These are phyloP conservation scores for Etheostoma perlongum DNA, from an alignment of 2,797 vertebrate genomes.

Conservation along the genomic window DNA sequence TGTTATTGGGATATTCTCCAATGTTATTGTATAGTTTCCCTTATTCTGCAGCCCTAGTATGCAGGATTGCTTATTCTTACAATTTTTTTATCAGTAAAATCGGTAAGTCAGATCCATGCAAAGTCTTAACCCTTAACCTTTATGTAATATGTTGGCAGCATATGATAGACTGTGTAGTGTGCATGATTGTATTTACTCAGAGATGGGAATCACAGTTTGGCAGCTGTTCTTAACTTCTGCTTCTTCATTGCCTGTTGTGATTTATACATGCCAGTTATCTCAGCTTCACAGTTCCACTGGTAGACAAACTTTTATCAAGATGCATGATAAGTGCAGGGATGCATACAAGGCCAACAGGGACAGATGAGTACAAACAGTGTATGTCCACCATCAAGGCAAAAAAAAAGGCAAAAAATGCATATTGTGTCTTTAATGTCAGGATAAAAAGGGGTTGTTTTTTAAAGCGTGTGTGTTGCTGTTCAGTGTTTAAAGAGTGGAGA, in stretches of 20 bases:
- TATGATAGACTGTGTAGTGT: background rate
- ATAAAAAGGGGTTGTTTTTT: background rate
- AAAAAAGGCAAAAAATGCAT: no score
- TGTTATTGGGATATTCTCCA: no score
- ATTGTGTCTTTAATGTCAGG: background rate
- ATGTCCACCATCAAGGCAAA: constrained; percentile 2
- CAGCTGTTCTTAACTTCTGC: background rate
- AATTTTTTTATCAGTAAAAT: background rate
- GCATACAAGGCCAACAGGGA: background rate
- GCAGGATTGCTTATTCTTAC: background rate
- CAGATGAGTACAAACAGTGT: background rate
- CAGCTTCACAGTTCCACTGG: background rate
- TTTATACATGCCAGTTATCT: constrained; percentile 11
- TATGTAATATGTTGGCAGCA: background rate
- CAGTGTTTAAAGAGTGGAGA: background rate
- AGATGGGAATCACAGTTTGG: background rate
- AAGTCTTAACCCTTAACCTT: background rate
- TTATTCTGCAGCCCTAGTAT: no score
- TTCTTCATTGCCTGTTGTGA: background rate
- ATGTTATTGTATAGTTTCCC: no score
- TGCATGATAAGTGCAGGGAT: background rate
- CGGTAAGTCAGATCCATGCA: background rate
- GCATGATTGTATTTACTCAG: no score
- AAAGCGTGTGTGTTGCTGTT: background rate
- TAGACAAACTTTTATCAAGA: constrained; percentile 1